Evolutionary conservation across 2,888 invertebrate genomes (phyloP).

Genomic region (Philaethria dido): DNA sequence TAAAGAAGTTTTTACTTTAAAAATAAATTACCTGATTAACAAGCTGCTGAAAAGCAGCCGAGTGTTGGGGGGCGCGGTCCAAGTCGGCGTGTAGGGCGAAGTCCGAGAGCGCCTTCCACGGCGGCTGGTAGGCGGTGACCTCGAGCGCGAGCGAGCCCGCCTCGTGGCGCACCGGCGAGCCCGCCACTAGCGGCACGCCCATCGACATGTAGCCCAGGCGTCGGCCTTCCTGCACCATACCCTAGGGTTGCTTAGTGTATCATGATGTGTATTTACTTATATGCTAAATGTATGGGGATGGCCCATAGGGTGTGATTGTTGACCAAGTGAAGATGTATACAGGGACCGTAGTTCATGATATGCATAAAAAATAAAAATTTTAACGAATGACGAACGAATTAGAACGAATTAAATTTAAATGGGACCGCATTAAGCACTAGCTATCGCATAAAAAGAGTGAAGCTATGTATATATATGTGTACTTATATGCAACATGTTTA

Average conservation of each 20-base stretch:
- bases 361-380: no score
- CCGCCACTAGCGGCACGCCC: conserved; percentile 99
- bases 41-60: conserved; percentile 97
- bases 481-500: no score
- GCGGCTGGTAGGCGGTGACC: conserved; percentile 95
- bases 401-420: no score
- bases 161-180: conserved; percentile 95
- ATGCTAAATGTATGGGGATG: conserved; percentile 40
- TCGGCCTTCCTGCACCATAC: conserved; percentile 91
- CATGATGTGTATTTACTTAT: background rate
- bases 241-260: conserved; percentile 7
- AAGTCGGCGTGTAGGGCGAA: conserved; percentile 97
- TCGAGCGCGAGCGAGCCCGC: conserved; percentile 95
- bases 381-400: no score
- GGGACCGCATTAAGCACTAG: no score
- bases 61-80: conserved; percentile 93
- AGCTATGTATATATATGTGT: no score
- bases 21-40: conserved; percentile 98
- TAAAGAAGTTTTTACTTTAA: no score
- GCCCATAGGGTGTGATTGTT: no score
- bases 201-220: conserved; percentile 96
- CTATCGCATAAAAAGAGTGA: no score
- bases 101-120: conserved; percentile 98
- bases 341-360: no score
- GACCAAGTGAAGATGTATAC: no score